Base-by-base conservation (phyloP, 2,888 invertebrate genomes). In the Andrena dorsata region DNA sequence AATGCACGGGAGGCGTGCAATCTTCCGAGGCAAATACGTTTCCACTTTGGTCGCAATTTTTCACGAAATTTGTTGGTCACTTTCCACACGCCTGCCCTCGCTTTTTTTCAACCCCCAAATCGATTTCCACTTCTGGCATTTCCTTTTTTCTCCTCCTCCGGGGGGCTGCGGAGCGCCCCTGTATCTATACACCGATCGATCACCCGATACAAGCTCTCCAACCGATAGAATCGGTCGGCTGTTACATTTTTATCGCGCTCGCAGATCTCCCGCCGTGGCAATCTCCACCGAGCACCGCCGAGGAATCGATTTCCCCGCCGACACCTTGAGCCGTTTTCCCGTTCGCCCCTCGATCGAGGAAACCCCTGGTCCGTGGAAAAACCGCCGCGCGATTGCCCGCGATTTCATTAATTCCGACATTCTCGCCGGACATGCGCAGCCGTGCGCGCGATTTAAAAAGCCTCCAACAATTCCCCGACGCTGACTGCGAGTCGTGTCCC, bases 161-260 rank as follows among this genome's bases (percentile, higher is more conserved):
- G 13, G 49, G 3, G 32, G 47, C 20, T 26, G 63, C 69, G 49
- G 41, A 35, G 78, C 35, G 20, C 56, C 20, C 26, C 49, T 10
- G 49, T 26, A 58, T 68, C 63, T 23, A n/a, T 66, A 35, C 6
- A 47, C 49, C 77, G 35, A 60, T 78, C 79, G 79, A 79, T 75
- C 77, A 66, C 66, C 51, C 72, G 77, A 66, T 63, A 68, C 49
- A 64, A 63, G 75, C 32, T 49, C 68, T 74, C 65, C 30, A 32
- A n/a, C 51, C 74, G 51, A 63, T 61, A 66, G 61, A 68, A 78
- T 74, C 74, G 68, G 32, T 23, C 28, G 64, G 26, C 64, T 28
- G 75, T 79, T 60, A 74, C 63, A 68, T 71, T 76, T 80, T 76
- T 76, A 80, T 80, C 76, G 32, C 13, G 35, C n/a, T 47, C n/a